phyloP scores from a whole-genome alignment of 2,888 invertebrate genomes.

The Chirona hameri region DNA sequence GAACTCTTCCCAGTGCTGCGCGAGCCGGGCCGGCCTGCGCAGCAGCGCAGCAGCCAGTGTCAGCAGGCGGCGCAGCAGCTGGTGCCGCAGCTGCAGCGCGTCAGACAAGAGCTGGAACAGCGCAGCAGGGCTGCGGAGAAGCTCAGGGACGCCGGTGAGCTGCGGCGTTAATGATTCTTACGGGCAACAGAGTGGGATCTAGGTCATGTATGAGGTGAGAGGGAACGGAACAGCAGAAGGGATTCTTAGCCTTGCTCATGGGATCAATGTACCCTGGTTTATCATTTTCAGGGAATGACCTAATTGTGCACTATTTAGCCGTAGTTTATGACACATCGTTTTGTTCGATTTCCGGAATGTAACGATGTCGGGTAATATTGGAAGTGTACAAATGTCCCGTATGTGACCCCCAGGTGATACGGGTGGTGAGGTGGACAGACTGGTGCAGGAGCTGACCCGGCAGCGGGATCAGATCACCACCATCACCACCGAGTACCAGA shows the following conservation, averaged over 20 bases:
- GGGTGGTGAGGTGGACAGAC: background rate
- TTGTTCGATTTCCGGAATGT: too few species aligned
- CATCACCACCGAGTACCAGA: constrained; percentile 66
- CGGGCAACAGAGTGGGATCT: too few species aligned
- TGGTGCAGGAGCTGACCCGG: constrained; percentile 56
- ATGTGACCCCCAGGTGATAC: background rate
- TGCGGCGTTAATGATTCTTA: too few species aligned
- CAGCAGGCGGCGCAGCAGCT: background rate
- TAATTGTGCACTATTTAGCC: too few species aligned
- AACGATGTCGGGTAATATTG: too few species aligned
- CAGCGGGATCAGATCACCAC: constrained; percentile 62
- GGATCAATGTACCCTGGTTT: too few species aligned
- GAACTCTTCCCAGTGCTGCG: constrained; percentile 3
- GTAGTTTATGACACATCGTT: too few species aligned
- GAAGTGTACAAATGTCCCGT: too few species aligned
- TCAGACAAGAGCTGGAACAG: background rate
- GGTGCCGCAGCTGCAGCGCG: background rate
- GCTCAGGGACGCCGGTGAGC: background rate
- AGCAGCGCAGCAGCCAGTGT: background rate
- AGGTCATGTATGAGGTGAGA: too few species aligned
- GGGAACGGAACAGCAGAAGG: too few species aligned
- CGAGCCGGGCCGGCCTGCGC: constrained; percentile 39
- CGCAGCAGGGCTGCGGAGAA: background rate
- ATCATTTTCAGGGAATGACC: too few species aligned
- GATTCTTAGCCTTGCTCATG: too few species aligned